Conservation (phyloP, 1,140 invertebrate species). For the Neodiprion fabricii region DNA sequence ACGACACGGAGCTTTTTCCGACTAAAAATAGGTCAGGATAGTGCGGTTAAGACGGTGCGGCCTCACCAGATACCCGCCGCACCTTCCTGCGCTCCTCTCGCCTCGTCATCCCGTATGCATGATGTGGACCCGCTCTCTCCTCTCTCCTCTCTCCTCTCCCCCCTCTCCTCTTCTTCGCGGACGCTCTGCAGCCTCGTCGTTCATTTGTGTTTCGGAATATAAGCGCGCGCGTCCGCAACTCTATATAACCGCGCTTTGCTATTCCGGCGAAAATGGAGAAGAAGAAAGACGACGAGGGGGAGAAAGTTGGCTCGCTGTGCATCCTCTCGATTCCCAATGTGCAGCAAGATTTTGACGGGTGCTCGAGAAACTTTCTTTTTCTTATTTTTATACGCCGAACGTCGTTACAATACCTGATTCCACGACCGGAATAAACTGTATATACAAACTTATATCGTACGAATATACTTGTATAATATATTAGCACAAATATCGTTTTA, state of each 20-base stretch:
- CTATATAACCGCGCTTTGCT: constrained; percentile 11
- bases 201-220: constrained; percentile 15
- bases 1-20: constrained; percentile 27
- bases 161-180: constrained; percentile 9
- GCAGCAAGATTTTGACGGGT: constrained; percentile 4
- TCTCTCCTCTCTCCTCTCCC: constrained; percentile 15
- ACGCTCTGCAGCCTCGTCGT: constrained; percentile 14
- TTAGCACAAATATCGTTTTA: too few species aligned
- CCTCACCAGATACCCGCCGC: constrained; percentile 18
- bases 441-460: too few species aligned
- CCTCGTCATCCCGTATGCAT: constrained; percentile 12
- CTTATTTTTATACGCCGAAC: too few species aligned
- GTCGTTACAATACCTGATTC: too few species aligned
- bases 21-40: constrained; percentile 1
- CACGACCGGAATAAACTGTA: too few species aligned
- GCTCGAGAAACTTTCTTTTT: too few species aligned
- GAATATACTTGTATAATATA: too few species aligned
- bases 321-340: constrained; percentile 11
- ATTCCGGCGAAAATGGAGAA: not conserved
- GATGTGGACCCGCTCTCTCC: not conserved
- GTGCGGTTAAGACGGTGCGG: not conserved
- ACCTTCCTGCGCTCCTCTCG: not conserved
- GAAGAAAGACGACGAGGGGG: not conserved
- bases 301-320: constrained; percentile 24
- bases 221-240: constrained; percentile 19